Conservation (phyloP, 1,140 invertebrate species). For the Drosophila ficusphila region DNA sequence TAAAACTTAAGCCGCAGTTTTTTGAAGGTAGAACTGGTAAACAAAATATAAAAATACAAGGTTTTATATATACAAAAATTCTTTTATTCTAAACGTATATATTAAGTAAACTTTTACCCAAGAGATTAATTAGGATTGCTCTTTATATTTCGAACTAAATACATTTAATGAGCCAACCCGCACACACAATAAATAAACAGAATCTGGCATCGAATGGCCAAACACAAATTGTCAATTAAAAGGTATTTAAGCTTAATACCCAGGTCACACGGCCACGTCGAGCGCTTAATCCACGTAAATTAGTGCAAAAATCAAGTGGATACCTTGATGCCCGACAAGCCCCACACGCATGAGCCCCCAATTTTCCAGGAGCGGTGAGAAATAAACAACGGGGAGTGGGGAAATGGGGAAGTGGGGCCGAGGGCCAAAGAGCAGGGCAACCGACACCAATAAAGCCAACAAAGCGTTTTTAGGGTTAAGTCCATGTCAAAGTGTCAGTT, state of each 20-base stretch:
- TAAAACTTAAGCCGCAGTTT: too few species aligned
- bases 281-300: slow-evolving; percentile 80
- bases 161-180: slow-evolving; percentile 18
- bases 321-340: slow-evolving; percentile 43
- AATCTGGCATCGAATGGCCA: slow-evolving; percentile 60
- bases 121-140: slow-evolving; percentile 18
- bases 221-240: slow-evolving; percentile 83
- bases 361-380: not conserved
- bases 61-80: too few species aligned
- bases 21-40: too few species aligned
- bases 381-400: too few species aligned
- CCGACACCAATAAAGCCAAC: slow-evolving; percentile 82
- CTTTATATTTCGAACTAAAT: not conserved
- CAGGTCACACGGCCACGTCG: slow-evolving; percentile 47
- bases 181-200: slow-evolving; percentile 65
- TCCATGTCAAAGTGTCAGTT: slow-evolving; percentile 84
- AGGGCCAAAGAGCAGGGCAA: slow-evolving; percentile 53
- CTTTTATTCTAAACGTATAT: too few species aligned
- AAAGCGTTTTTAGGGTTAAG: slow-evolving; percentile 84
- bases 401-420: slow-evolving; percentile 13
- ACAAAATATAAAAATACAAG: too few species aligned
- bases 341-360: slow-evolving; percentile 19
- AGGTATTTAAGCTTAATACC: slow-evolving; percentile 83
- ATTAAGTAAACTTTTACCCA: not conserved
- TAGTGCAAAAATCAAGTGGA: slow-evolving; percentile 82